Conservation (phyloP, 2,888 invertebrate genomes). For the Ferdinandea cuprea region DNA sequence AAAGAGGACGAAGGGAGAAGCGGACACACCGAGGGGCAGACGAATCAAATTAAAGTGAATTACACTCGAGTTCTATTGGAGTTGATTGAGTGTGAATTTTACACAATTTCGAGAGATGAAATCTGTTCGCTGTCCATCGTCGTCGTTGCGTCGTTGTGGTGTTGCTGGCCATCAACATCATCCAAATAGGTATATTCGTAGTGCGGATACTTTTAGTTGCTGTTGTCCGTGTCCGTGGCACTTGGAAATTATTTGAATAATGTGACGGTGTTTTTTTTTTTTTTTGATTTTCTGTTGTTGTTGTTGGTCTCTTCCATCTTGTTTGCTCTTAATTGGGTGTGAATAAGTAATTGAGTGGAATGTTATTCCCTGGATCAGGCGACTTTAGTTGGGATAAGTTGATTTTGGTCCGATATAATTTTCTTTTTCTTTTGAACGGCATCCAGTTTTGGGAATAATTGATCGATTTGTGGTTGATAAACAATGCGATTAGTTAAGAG, state of each 20-base stretch:
- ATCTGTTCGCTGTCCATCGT: slow-evolving; percentile 44
- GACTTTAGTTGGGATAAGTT: neutral
- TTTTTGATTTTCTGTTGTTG: slow-evolving; percentile 15
- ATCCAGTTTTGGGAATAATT: neutral
- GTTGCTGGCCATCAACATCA: slow-evolving; percentile 1
- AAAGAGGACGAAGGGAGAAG: neutral
- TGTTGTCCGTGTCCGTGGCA: slow-evolving; percentile 1
- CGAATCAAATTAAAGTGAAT: slow-evolving; percentile 73
- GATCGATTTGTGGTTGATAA: neutral
- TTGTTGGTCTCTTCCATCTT: slow-evolving; percentile 59
- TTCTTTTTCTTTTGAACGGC: no score
- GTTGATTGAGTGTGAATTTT: slow-evolving; percentile 75
- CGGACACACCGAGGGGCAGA: neutral
- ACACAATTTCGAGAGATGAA: slow-evolving; percentile 72
- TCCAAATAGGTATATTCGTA: neutral
- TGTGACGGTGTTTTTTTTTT: slow-evolving; percentile 21
- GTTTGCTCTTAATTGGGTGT: slow-evolving; percentile 73
- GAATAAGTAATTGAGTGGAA: slow-evolving; percentile 67
- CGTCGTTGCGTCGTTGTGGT: neutral
- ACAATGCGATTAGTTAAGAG: slow-evolving; percentile 1
- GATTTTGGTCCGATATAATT: no score
- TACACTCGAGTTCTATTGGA: slow-evolving; percentile 74
- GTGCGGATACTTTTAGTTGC: slow-evolving; percentile 18
- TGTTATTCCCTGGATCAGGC: slow-evolving; percentile 29
- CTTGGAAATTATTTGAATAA: slow-evolving; percentile 54